Evolutionary conservation across 2,113 vertebrate species (phyloP).

Genomic region (Aegotheles bennettii): DNA sequence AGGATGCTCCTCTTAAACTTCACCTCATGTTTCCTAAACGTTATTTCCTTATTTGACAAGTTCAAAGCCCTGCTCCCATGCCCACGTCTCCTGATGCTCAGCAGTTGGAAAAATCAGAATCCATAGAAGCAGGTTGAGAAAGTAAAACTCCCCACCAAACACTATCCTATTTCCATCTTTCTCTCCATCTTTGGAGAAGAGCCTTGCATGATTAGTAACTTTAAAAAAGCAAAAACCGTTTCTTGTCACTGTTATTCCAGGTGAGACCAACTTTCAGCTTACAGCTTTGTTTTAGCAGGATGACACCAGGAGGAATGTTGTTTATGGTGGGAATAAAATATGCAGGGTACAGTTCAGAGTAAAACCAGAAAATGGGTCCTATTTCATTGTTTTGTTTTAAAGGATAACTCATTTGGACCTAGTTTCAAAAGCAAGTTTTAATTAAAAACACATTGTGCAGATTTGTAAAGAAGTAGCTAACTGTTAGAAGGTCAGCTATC

Average conservation of each 20-base stretch:
- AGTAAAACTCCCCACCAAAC: background rate
- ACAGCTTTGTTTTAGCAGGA: background rate
- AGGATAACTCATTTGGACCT: constrained; percentile 4
- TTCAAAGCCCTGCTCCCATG: background rate
- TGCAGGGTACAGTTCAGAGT: background rate
- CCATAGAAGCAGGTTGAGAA: background rate
- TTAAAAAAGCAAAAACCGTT: background rate
- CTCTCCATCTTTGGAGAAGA: background rate
- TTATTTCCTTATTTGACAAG: background rate
- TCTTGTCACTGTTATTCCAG: background rate
- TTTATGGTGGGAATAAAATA: background rate
- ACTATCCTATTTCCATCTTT: background rate
- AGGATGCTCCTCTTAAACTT: background rate
- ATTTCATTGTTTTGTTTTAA: background rate
- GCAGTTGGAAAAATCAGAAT: background rate
- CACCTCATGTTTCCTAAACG: background rate
- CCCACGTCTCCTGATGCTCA: background rate
- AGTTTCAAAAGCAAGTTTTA: constrained; percentile 33
- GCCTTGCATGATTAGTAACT: background rate
- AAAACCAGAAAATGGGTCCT: background rate
- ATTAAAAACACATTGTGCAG: constrained; percentile 40
- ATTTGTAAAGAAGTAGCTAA: constrained; percentile 5
- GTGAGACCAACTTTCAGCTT: background rate
- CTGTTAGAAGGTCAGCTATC: constrained; percentile 38
- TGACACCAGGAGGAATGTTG: background rate